Conservation (phyloP, 2,113 vertebrate species). For the Antechinus flavipes region DNA sequence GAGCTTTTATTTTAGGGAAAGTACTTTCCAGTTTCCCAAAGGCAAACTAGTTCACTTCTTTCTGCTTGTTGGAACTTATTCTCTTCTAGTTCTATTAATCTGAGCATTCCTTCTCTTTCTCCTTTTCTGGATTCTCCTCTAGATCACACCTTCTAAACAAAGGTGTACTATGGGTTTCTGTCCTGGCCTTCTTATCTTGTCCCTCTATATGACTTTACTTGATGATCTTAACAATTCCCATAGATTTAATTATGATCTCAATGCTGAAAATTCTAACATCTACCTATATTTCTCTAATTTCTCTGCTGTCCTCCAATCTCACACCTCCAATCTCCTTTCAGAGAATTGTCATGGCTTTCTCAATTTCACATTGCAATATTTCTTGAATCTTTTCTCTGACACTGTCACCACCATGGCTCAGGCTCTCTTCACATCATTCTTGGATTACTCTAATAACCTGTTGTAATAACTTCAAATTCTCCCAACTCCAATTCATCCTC, state of each 20-base stretch:
- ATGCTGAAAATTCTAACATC: not conserved
- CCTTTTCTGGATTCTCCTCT: not conserved
- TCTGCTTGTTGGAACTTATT: not conserved
- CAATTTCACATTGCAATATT: not conserved
- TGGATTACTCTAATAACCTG: not conserved
- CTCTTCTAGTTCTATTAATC: too few species aligned
- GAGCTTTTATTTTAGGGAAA: too few species aligned
- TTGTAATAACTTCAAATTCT: not conserved
- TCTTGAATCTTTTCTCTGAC: not conserved
- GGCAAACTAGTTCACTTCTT: not conserved
- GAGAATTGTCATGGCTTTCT: not conserved
- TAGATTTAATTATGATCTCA: not conserved
- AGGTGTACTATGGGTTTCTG: not conserved
- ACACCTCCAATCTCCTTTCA: not conserved
- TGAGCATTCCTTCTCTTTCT: not conserved
- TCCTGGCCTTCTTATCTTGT: not conserved
- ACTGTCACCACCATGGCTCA: not conserved
- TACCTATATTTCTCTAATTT: not conserved
- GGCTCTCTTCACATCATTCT: not conserved
- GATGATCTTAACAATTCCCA: not conserved
- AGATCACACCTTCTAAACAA: not conserved
- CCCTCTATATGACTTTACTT: too few species aligned
- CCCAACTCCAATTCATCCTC: not conserved
- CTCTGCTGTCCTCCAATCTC: not conserved
- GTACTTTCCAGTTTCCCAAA: not conserved